Base-by-base conservation (phyloP, 2,113 vertebrate genomes). In the Tetrax tetrax region DNA sequence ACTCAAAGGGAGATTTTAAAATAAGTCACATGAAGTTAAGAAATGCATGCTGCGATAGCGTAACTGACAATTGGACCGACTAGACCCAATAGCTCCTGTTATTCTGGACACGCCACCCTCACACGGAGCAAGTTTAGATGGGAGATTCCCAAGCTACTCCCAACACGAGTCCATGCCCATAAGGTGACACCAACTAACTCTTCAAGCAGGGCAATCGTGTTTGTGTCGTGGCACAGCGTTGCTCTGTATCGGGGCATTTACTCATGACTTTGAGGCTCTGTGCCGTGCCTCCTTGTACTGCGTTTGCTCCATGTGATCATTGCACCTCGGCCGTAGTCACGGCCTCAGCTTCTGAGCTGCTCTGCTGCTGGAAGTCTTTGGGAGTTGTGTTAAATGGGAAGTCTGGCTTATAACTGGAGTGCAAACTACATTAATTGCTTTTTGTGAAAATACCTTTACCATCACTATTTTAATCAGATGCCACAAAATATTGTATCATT, bases 61-160 rank as follows among this genome's bases (percentile, higher is more conserved):
- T 19, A 25, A 64, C 6, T 43, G 33, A 41, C 29, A 37, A 38
- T 87, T 38, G n/a, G 51, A 64, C 38, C 0, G 0, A 50, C 29
- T 6, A 53, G n/a, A 76, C 14, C 14, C 4, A 33, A 29, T 1
- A 61, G 13, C 17, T 23, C 3, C 1, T 14, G 23, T 50, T 48
- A 65, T 38, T 27, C 50, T 12, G 37, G 59, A 87, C 24, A 57
- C 0, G 1, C 5, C 24, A 21, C 21, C 61, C 23, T 74, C 50
- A 38, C 14, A 24, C 4, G 10, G 8, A 63, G 57, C 15, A 83
- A 47, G 41, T 23, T 41, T 54, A 60, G 18, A 53, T 12, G 21
- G 43, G 38, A 68, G 27, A 53, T 38, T 45, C 28, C 20, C 21
- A 77, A 37, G 35, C 63, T 65, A 60, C 57, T 47, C 24, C 11